A percentile compares a stretch with the other conserved stretches of the same genome.
Evolutionary conservation across 1,140 invertebrate species (phyloP).

Genomic region (Papilio machaon): DNA sequence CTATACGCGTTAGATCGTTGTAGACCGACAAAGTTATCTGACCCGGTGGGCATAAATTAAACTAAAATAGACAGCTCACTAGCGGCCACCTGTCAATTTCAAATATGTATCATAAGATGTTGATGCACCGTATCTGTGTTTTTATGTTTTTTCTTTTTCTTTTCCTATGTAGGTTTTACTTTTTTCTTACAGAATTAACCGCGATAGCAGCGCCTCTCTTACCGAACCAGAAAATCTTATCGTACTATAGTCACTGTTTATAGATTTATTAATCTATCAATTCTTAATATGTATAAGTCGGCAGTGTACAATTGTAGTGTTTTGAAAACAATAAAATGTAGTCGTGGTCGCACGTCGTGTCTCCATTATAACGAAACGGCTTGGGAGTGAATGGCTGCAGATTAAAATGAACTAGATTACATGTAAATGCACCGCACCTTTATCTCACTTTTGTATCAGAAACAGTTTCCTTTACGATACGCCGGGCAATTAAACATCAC

Average conservation of each 20-base stretch:
- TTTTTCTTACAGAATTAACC: too few relatives aligned
- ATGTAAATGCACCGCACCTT: slow-evolving; percentile 34
- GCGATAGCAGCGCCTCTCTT: too few relatives aligned
- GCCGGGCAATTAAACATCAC: slow-evolving; percentile 36
- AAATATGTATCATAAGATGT: too few relatives aligned
- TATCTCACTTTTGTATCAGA: slow-evolving; percentile 21
- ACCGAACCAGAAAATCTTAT: too few relatives aligned
- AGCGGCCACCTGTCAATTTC: too few relatives aligned
- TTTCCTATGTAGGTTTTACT: too few relatives aligned
- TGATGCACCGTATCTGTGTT: too few relatives aligned
- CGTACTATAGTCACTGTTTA: neutral
- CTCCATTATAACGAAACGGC: slow-evolving; percentile 26
- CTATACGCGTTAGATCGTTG: too few relatives aligned
- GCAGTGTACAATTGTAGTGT: neutral
- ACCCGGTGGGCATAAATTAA: too few relatives aligned
- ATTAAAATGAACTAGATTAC: slow-evolving; percentile 35
- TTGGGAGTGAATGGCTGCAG: slow-evolving; percentile 30
- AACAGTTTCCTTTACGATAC: slow-evolving; percentile 36
- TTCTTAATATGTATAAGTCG: neutral
- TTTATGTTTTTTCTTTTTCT: too few relatives aligned
- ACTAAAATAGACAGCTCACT: too few relatives aligned
- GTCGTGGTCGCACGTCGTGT: slow-evolving; percentile 22
- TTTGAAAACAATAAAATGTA: slow-evolving; percentile 22
- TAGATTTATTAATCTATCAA: neutral
- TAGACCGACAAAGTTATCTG: too few relatives aligned